A percentile compares a stretch with the other conserved stretches of the same genome.
Conservation (phyloP, 2,113 vertebrate genomes). For the Callithrix jacchus region DNA sequence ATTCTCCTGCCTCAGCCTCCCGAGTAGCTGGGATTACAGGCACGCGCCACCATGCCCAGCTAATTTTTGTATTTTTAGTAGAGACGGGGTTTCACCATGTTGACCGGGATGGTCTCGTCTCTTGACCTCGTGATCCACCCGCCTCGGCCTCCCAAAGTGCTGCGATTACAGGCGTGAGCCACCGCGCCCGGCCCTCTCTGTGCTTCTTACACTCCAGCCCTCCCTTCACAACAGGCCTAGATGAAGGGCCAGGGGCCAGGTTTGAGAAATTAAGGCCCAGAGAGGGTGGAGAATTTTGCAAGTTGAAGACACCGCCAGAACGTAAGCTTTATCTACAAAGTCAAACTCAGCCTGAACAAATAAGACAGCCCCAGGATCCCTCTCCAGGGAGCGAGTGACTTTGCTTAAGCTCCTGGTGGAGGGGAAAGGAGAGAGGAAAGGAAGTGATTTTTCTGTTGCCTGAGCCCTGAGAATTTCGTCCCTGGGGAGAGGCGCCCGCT, state of each 20-base stretch:
- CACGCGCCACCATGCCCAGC: too few relatives aligned
- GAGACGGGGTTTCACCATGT: too few relatives aligned
- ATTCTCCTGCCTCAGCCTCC: too few relatives aligned
- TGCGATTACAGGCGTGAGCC: too few relatives aligned
- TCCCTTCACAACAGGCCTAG: not conserved
- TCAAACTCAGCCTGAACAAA: not conserved
- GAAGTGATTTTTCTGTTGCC: not conserved
- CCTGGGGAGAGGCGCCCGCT: not conserved
- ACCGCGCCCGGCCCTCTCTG: too few relatives aligned
- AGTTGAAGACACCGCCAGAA: too few relatives aligned
- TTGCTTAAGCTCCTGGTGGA: not conserved
- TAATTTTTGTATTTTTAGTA: too few relatives aligned
- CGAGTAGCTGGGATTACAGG: too few relatives aligned
- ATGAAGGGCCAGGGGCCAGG: not conserved
- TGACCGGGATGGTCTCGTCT: too few relatives aligned
- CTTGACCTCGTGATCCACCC: too few relatives aligned
- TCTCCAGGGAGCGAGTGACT: not conserved
- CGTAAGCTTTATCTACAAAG: too few relatives aligned
- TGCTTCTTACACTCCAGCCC: not conserved
- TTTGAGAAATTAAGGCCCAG: not conserved
- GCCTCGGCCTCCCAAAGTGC: too few relatives aligned
- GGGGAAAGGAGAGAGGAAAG: not conserved
- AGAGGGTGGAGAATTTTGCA: not conserved
- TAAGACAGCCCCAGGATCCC: accelerated
- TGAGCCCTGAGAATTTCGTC: not conserved